Percentiles rank a stretch among this genome's conserved stretches.
phyloP scores from a whole-genome alignment of 2,797 vertebrate species.

The Protonibea diacanthus region DNA sequence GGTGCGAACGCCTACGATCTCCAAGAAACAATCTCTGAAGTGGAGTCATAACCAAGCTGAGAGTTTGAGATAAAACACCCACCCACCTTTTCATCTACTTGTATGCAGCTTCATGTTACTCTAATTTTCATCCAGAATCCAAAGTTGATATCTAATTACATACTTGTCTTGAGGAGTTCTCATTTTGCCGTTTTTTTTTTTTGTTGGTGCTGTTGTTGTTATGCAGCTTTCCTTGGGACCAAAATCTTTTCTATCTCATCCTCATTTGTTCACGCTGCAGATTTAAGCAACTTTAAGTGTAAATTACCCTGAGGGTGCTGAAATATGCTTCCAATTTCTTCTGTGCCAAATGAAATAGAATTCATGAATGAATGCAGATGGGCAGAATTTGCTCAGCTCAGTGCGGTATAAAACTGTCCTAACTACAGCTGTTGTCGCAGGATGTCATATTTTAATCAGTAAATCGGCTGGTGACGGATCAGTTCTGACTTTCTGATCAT shows the following conservation, averaged over 20 bases:
- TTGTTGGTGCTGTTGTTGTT: neutral
- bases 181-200: conserved; percentile 5
- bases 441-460: conserved; percentile 41
- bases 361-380: conserved; percentile 18
- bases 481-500: conserved; percentile 14
- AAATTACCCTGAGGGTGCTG: conserved; percentile 35
- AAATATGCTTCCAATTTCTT: conserved; percentile 31
- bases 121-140: conserved; percentile 36
- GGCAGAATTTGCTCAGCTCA: conserved; percentile 16
- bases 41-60: conserved; percentile 46
- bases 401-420: conserved; percentile 4
- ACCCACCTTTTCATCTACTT: conserved; percentile 44
- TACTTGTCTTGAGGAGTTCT: conserved; percentile 33
- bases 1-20: conserved; percentile 60
- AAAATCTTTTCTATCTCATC: conserved; percentile 32
- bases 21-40: conserved; percentile 47
- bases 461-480: conserved; percentile 23
- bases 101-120: conserved; percentile 15
- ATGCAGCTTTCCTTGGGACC: conserved; percentile 22
- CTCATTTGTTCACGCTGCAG: conserved; percentile 42
- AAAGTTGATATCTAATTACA: conserved; percentile 44
- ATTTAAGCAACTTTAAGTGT: conserved; percentile 45
- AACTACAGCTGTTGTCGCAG: conserved; percentile 27
- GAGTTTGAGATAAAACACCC: conserved; percentile 51
- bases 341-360: conserved; percentile 29